Conservation (phyloP, 2,888 invertebrate species). For the Ochropleura plecta region DNA sequence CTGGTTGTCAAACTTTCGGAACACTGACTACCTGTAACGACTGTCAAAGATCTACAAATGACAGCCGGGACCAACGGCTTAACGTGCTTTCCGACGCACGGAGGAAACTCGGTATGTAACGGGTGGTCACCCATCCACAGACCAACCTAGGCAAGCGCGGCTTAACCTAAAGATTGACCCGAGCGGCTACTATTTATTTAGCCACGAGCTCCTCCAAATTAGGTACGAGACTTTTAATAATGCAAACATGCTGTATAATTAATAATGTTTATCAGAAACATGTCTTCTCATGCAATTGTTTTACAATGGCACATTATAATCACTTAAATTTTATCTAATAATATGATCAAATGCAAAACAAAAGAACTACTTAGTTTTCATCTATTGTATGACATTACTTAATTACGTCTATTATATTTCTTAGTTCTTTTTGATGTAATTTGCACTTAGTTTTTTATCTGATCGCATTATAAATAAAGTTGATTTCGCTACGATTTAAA, state of each 20-base stretch:
- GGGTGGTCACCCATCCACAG: too few species aligned
- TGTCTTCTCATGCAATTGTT: constrained; percentile 6
- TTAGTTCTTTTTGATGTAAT: neutral
- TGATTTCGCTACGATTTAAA: neutral
- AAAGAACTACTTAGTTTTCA: neutral
- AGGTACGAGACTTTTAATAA: neutral
- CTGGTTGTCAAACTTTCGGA: too few species aligned
- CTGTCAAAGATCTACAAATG: too few species aligned
- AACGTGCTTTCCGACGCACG: too few species aligned
- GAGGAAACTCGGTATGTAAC: too few species aligned
- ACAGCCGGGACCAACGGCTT: too few species aligned
- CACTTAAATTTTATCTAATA: neutral
- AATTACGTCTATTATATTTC: neutral
- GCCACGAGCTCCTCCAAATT: too few species aligned
- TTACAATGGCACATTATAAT: neutral
- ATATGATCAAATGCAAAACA: neutral
- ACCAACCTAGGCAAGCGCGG: too few species aligned
- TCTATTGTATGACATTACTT: neutral
- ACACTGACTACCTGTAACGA: too few species aligned
- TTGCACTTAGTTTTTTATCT: neutral
- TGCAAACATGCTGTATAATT: constrained; percentile 9
- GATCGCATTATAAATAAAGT: neutral
- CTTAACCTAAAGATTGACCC: too few species aligned
- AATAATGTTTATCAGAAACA: too few species aligned
- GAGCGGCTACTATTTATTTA: too few species aligned